These are phyloP conservation scores for Bembecia ichneumoniformis DNA, from an alignment of 2,888 invertebrate species.

Conservation along the genomic window DNA sequence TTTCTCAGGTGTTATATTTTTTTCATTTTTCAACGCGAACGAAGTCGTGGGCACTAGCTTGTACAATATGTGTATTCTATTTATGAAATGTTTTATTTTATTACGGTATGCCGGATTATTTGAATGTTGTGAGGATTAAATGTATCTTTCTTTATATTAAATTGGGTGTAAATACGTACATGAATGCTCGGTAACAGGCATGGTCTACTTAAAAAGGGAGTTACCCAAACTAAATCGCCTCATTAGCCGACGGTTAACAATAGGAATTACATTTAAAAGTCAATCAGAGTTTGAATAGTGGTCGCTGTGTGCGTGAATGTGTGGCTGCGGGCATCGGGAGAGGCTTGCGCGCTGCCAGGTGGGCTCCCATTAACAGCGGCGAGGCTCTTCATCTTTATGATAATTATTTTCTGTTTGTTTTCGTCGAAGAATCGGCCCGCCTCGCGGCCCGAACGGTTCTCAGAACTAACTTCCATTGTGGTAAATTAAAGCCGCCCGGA, in stretches of 20 bases:
- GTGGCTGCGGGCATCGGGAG: slow-evolving; percentile 21
- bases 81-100: too few relatives aligned
- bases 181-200: too few relatives aligned
- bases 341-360: slow-evolving; percentile 49
- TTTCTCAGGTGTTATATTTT: too few relatives aligned
- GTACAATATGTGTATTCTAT: too few relatives aligned
- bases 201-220: neutral
- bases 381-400: slow-evolving; percentile 72
- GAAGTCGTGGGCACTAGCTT: too few relatives aligned
- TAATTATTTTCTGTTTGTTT: slow-evolving; percentile 74
- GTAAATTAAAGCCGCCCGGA: slow-evolving; percentile 71
- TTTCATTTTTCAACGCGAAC: too few relatives aligned
- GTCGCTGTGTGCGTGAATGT: slow-evolving; percentile 10
- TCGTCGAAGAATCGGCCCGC: slow-evolving; percentile 68
- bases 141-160: too few relatives aligned
- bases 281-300: slow-evolving; percentile 13
- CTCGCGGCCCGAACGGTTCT: slow-evolving; percentile 63
- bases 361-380: slow-evolving; percentile 67
- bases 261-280: slow-evolving; percentile 13
- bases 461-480: slow-evolving; percentile 71
- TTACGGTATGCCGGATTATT: too few relatives aligned
- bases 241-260: slow-evolving; percentile 1
- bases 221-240: neutral
- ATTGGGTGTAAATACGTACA: too few relatives aligned
- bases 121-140: too few relatives aligned